phyloP scores from a whole-genome alignment of 2,113 vertebrate species.

The Zingel zingel region DNA sequence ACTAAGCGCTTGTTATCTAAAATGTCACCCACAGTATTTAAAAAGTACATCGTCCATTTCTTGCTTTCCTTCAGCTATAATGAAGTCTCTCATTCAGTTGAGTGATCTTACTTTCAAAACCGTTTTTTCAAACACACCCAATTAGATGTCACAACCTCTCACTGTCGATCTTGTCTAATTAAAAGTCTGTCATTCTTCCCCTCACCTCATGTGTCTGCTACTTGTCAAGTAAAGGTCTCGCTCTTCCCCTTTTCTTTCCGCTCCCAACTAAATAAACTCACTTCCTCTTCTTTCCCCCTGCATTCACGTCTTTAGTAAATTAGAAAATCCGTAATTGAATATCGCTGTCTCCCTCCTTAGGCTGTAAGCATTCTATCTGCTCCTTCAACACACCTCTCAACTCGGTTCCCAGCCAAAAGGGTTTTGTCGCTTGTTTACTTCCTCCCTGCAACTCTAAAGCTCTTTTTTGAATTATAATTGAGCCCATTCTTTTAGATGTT shows the following conservation, averaged over 20 bases:
- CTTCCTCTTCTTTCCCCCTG: slow-evolving; percentile 31
- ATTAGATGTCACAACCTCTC: slow-evolving; percentile 83
- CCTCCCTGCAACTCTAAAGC: slow-evolving; percentile 50
- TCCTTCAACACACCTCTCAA: slow-evolving; percentile 59
- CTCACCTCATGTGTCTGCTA: slow-evolving; percentile 67
- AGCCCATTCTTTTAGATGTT: slow-evolving; percentile 68
- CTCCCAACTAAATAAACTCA: slow-evolving; percentile 66
- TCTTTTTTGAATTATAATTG: slow-evolving; percentile 39
- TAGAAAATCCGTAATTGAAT: slow-evolving; percentile 77
- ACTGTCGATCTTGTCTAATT: slow-evolving; percentile 82
- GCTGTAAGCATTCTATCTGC: slow-evolving; percentile 53
- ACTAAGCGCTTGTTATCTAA: slow-evolving; percentile 68
- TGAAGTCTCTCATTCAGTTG: slow-evolving; percentile 75
- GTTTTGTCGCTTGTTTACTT: slow-evolving; percentile 69
- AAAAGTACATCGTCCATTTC: slow-evolving; percentile 57
- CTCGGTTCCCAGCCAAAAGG: slow-evolving; percentile 53
- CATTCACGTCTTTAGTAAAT: slow-evolving; percentile 68
- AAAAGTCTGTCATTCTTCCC: slow-evolving; percentile 80
- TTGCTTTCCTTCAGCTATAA: slow-evolving; percentile 64
- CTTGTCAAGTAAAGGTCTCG: slow-evolving; percentile 74
- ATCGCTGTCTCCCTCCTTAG: slow-evolving; percentile 58
- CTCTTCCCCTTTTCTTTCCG: slow-evolving; percentile 53
- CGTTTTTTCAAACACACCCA: slow-evolving; percentile 71
- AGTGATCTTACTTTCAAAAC: slow-evolving; percentile 74
- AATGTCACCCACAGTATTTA: slow-evolving; percentile 65